Conservation (phyloP, 2,797 vertebrate species). For the Florisuga fusca region DNA sequence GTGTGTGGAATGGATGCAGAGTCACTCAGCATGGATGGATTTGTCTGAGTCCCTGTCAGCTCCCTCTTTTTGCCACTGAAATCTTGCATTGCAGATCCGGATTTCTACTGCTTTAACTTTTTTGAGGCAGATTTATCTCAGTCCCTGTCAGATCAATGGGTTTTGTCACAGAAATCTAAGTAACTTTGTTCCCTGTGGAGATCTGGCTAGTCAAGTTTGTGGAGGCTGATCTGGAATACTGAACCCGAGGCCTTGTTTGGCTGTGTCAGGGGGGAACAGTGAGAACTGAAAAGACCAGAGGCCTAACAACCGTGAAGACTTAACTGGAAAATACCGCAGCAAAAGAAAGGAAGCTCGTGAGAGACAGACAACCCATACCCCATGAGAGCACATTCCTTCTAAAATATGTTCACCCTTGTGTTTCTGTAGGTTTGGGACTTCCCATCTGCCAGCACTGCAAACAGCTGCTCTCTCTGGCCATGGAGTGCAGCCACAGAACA, state of each 20-base stretch:
- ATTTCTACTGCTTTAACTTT: slow-evolving; percentile 64
- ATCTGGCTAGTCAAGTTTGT: slow-evolving; percentile 45
- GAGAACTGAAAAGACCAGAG: neutral
- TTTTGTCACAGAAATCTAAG: slow-evolving; percentile 62
- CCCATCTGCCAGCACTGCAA: neutral
- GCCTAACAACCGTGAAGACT: neutral
- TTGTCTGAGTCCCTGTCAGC: slow-evolving; percentile 68
- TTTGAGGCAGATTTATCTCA: slow-evolving; percentile 65
- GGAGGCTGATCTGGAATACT: slow-evolving; percentile 34
- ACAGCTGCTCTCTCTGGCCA: neutral
- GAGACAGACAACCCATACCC: neutral
- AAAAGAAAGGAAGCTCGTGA: neutral
- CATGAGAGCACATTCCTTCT: neutral
- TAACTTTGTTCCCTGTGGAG: slow-evolving; percentile 63
- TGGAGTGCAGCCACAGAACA: neutral
- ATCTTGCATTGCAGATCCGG: slow-evolving; percentile 41
- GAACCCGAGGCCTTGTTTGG: slow-evolving; percentile 3
- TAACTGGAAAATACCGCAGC: neutral
- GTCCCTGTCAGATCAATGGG: slow-evolving; percentile 63
- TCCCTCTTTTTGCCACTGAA: slow-evolving; percentile 56
- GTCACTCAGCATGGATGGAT: slow-evolving; percentile 67
- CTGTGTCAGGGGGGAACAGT: neutral
- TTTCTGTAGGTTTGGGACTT: neutral
- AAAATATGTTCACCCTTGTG: accelerated
- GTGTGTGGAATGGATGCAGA: slow-evolving; percentile 40